Conservation (phyloP, 1,140 invertebrate genomes). For the Tetragnatha versicolor region DNA sequence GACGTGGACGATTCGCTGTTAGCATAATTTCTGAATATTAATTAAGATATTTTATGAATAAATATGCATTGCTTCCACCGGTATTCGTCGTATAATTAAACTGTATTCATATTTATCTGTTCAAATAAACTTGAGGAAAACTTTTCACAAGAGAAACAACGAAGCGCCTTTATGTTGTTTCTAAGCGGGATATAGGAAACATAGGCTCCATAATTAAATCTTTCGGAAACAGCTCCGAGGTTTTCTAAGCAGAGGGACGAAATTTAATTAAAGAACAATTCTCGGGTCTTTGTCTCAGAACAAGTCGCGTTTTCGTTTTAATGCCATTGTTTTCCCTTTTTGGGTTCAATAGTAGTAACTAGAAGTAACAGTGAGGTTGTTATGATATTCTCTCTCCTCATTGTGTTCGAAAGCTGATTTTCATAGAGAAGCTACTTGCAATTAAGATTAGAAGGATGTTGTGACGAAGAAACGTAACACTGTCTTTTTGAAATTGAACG, state of each 20-base stretch:
- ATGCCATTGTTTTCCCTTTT: too few species aligned
- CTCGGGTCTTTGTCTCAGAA: conserved; percentile 27
- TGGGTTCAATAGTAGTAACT: too few species aligned
- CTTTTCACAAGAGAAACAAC: conserved; percentile 30
- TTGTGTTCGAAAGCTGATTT: too few species aligned
- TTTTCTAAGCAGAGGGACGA: not conserved
- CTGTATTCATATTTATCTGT: conserved; percentile 20
- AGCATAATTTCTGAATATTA: not conserved
- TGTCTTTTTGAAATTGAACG: too few species aligned
- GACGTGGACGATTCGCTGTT: too few species aligned
- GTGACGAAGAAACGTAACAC: too few species aligned
- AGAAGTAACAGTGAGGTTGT: too few species aligned
- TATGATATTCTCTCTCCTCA: too few species aligned
- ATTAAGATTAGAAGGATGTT: too few species aligned
- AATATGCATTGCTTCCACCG: conserved; percentile 4
- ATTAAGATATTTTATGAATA: conserved; percentile 12
- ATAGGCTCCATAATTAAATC: conserved; percentile 47
- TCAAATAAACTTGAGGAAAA: conserved; percentile 23
- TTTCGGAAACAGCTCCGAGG: conserved; percentile 21
- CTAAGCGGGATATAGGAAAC: conserved; percentile 10
- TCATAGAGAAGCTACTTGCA: too few species aligned
- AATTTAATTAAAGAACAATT: conserved; percentile 46
- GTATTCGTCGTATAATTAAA: conserved; percentile 36
- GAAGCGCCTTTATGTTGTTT: not conserved
- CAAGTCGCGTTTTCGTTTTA: conserved; percentile 17